Evolutionary conservation across 2,797 vertebrate genomes (phyloP).

Genomic region (Urocyon cinereoargenteus): DNA sequence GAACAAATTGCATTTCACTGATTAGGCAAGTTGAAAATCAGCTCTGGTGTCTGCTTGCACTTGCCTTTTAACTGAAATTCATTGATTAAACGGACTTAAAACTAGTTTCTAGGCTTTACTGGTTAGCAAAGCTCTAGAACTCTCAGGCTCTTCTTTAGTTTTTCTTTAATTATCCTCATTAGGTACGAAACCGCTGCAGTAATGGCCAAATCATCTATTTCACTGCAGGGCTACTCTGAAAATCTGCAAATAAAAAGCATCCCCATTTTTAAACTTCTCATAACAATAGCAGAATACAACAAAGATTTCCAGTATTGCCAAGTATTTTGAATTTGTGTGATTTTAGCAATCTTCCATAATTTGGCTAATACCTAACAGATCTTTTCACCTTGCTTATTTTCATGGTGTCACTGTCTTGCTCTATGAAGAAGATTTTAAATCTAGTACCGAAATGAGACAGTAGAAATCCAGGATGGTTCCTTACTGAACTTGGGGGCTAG

Average conservation of each 20-base stretch:
- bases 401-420: background rate
- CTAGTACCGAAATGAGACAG: background rate
- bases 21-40: background rate
- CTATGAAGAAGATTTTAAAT: background rate
- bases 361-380: background rate
- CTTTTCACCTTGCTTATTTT: background rate
- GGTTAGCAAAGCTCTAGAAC: background rate
- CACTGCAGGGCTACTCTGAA: background rate
- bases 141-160: background rate
- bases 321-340: constrained; percentile 28
- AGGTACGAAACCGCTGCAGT: background rate
- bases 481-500: background rate
- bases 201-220: background rate
- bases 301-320: background rate
- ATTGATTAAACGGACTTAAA: background rate
- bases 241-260: background rate
- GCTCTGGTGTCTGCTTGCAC: background rate
- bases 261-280: background rate
- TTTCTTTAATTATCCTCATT: background rate
- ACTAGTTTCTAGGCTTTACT: background rate
- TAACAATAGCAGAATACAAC: background rate
- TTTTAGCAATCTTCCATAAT: background rate
- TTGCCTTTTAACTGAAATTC: background rate
- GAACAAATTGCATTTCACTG: background rate
- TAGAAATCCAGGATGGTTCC: background rate